Percentiles rank a stretch among this genome's conserved stretches.
phyloP scores from a whole-genome alignment of 2,888 invertebrate species.

The Lordiphosa fenestrarum region DNA sequence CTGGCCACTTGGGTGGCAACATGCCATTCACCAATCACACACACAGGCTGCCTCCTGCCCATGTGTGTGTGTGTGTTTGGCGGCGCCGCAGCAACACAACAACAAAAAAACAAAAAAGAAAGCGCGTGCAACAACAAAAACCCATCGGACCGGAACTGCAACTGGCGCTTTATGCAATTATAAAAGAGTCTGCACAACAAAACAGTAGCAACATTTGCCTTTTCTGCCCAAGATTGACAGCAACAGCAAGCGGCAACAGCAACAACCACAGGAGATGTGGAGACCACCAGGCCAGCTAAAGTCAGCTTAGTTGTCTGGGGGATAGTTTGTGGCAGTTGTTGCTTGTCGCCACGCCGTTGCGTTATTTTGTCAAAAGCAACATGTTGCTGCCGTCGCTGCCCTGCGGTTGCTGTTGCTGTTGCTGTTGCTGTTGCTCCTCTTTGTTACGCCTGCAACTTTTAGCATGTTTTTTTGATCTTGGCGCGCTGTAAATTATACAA shows the following conservation, averaged over 20 bases:
- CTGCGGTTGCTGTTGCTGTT: constrained; percentile 25
- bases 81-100: constrained; percentile 52
- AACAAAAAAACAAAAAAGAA: constrained; percentile 67
- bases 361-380: constrained; percentile 55
- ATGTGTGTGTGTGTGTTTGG: constrained; percentile 31
- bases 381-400: constrained; percentile 37
- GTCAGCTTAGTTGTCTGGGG: constrained; percentile 17
- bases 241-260: constrained; percentile 21
- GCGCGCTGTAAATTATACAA: constrained; percentile 49
- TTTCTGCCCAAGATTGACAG: constrained; percentile 64
- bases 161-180: constrained; percentile 76
- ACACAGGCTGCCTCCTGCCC: constrained; percentile 2
- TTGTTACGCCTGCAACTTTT: constrained; percentile 39
- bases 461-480: constrained; percentile 21
- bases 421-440: constrained; percentile 39
- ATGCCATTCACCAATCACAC: constrained; percentile 73
- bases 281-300: constrained; percentile 50
- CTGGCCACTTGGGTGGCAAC: constrained; percentile 69
- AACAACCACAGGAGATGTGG: constrained; percentile 29
- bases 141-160: constrained; percentile 76
- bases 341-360: constrained; percentile 40
- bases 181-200: constrained; percentile 43
- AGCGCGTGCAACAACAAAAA: constrained; percentile 69
- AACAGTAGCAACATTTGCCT: constrained; percentile 73
- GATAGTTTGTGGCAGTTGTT: constrained; percentile 33